phyloP scores from a whole-genome alignment of 2,888 invertebrate species.

The Tipula lateralis region DNA sequence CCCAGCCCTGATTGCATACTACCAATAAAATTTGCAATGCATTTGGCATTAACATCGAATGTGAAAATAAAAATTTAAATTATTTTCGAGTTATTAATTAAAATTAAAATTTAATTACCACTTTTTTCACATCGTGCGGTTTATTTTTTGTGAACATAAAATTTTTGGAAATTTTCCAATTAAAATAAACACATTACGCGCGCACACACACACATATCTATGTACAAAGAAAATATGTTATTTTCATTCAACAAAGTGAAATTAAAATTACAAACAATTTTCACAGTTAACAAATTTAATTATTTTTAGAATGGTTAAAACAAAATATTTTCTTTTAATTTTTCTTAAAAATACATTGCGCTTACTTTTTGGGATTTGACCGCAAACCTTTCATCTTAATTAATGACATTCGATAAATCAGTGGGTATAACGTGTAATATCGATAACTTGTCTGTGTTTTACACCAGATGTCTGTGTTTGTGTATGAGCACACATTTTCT shows the following conservation, averaged over 20 bases:
- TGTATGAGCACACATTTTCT: not conserved
- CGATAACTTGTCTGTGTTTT: not conserved
- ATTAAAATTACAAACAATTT: not conserved
- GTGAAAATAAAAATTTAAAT: not conserved
- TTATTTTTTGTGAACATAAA: not conserved
- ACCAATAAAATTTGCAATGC: not conserved
- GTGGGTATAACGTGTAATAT: not conserved
- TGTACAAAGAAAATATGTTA: not conserved
- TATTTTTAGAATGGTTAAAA: not conserved
- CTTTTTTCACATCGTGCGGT: not conserved
- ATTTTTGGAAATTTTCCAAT: slow-evolving; percentile 4
- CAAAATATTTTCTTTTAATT: not conserved
- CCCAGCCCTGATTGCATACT: not conserved
- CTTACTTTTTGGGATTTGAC: not conserved
- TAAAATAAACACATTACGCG: not conserved
- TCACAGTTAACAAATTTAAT: slow-evolving; percentile 11
- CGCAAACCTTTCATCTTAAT: not conserved
- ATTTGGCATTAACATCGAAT: not conserved
- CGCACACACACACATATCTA: not conserved
- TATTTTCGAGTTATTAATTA: not conserved
- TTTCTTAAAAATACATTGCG: not conserved
- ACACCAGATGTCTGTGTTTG: not conserved
- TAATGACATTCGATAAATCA: not conserved
- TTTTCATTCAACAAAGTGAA: slow-evolving; percentile 24
- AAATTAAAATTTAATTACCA: not conserved